Conservation (phyloP, 1,140 invertebrate species). For the Drosophila subpulchrella region DNA sequence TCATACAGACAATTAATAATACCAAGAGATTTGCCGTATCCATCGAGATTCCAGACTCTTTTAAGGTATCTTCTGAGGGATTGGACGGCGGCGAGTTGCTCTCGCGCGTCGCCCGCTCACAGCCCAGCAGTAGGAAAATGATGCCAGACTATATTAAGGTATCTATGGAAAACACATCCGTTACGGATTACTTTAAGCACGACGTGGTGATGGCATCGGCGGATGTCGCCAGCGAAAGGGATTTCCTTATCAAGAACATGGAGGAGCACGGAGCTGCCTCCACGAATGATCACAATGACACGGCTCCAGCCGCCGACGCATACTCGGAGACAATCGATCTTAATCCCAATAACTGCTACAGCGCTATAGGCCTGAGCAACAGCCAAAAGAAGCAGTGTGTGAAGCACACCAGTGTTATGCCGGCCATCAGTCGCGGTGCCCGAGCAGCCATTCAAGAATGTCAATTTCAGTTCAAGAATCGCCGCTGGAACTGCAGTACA, state of each 20-base stretch:
- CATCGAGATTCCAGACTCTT: slow-evolving; percentile 5
- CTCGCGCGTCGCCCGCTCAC: slow-evolving; percentile 1
- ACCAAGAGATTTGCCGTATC: slow-evolving; percentile 1
- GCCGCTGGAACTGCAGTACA: slow-evolving; percentile 11
- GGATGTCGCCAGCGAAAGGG: background rate
- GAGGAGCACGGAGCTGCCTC: background rate
- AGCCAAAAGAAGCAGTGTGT: slow-evolving; percentile 13
- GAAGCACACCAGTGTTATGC: slow-evolving; percentile 8
- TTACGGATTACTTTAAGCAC: slow-evolving; percentile 3
- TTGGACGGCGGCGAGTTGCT: background rate
- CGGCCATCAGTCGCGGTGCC: slow-evolving; percentile 4
- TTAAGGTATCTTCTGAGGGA: slow-evolving; percentile 6
- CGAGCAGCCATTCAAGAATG: slow-evolving; percentile 5
- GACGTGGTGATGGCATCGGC: slow-evolving; percentile 6
- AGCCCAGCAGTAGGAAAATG: background rate
- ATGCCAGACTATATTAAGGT: slow-evolving; percentile 5
- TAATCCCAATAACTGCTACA: slow-evolving; percentile 7
- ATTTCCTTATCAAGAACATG: slow-evolving; percentile 3
- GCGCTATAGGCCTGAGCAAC: background rate
- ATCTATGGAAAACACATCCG: background rate
- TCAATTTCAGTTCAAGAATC: slow-evolving; percentile 9
- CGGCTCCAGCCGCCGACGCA: background rate
- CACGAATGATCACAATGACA: background rate
- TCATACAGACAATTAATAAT: slow-evolving; percentile 3
- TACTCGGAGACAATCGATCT: slow-evolving; percentile 6